Evolutionary conservation across 1,140 invertebrate genomes (phyloP), one percentile per base, ranked within the genome.

Genomic region (Nasonia longicornis): DNA sequence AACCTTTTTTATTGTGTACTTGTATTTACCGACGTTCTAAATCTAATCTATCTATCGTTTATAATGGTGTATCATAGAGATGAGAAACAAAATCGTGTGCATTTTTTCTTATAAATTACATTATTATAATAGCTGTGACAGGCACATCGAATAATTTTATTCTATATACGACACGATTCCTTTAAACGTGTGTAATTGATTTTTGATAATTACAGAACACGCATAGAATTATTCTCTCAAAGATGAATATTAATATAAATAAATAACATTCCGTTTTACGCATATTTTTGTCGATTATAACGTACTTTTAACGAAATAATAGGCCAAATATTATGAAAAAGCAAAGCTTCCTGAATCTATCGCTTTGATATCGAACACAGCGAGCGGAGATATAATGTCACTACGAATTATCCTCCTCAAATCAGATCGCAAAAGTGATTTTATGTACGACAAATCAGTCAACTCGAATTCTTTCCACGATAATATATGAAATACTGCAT

Each of bases 61-160:
- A 22, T 66, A 16, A 77, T 29, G 14, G 12, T 77, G 63, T 42
- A 42, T 77, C 35, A 66, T 66, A 77, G 29, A 66, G 48, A 35
- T 77, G 26, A 20, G 35, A 38, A 42, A 67, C 29, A 67, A 67
- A 67, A n/a, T 67, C 22, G 16, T 71, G 69, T 71, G 69, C 31
- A 3, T 71, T 71, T 38, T 71, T 58, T 71, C 22, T 26, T 67
- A 67, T 67, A 31, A 26, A 31, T 67, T 67, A 26, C 26, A 67
- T 29, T 67, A 67, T 31, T 31, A 78, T 10, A 52, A 66, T 29
- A 67, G 42, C 66, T 58, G 29, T 58, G 7, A 14, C 3, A 71
- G 38, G 20, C 14, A 63, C 67, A 79, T 77, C 63, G 64, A 67
- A 77, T 70, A 69, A 67, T 77, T 70, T 29, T 64, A 26, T 75